phyloP scores from a whole-genome alignment of 2,797 vertebrate genomes.

The Triplophysa yarkandensis region DNA sequence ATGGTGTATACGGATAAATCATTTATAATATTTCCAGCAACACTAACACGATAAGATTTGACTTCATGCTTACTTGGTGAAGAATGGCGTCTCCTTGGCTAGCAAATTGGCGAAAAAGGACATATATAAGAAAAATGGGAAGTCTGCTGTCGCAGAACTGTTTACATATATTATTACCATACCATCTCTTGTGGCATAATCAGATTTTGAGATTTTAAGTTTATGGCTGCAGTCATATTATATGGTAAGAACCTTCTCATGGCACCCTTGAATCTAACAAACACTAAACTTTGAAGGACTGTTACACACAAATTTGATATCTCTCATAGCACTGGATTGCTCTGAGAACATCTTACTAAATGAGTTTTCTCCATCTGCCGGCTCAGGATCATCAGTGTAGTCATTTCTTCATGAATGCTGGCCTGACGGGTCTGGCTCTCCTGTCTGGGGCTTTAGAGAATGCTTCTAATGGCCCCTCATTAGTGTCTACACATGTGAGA shows the following conservation, averaged over 20 bases:
- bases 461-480: constrained; percentile 40
- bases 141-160: no score
- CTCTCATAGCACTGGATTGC: constrained; percentile 32
- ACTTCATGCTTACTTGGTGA: no score
- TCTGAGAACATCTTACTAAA: constrained; percentile 24
- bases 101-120: no score
- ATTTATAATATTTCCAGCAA: no score
- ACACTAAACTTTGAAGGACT: not conserved
- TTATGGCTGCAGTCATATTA: not conserved
- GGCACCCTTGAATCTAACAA: not conserved
- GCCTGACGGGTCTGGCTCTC: not conserved
- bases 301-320: constrained; percentile 37
- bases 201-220: not conserved
- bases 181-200: not conserved
- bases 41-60: not conserved
- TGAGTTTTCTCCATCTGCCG: constrained; percentile 24
- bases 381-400: constrained; percentile 27
- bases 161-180: not conserved
- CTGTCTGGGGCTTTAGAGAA: constrained; percentile 26
- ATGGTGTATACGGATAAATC: no score
- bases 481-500: constrained; percentile 16
- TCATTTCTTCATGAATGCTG: constrained; percentile 36
- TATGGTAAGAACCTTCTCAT: not conserved
- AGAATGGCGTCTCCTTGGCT: no score
- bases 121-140: no score